Evolutionary conservation across 2,888 invertebrate species (phyloP).

Genomic region (Suillia variegata): DNA sequence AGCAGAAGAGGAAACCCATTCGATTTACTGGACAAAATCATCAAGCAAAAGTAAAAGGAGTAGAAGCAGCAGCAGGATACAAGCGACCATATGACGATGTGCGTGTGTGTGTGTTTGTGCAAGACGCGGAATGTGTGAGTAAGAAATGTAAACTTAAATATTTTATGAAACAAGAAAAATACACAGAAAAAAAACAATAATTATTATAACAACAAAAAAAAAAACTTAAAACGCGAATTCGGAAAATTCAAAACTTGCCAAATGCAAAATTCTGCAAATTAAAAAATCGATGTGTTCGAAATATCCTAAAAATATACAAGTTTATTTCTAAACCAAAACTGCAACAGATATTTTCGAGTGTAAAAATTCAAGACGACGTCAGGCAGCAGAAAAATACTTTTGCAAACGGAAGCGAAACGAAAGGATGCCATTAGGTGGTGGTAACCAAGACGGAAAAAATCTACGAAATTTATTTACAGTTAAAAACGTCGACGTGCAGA

Average conservation of each 20-base stretch:
- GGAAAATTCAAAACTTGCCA: no score
- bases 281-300: no score
- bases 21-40: neutral
- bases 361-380: slow-evolving; percentile 15
- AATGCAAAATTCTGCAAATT: no score
- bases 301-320: slow-evolving; percentile 7
- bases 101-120: no score
- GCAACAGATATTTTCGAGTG: no score
- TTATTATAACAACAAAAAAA: no score
- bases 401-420: neutral
- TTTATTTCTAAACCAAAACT: neutral
- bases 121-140: no score
- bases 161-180: slow-evolving; percentile 46
- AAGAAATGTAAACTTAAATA: slow-evolving; percentile 51
- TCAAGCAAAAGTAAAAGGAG: neutral
- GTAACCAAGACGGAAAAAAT: slow-evolving; percentile 32
- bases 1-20: no score
- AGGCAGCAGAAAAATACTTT: no score
- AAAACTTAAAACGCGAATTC: no score
- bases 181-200: slow-evolving; percentile 27
- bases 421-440: slow-evolving; percentile 13
- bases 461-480: slow-evolving; percentile 53
- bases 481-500: slow-evolving; percentile 42
- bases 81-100: neutral
- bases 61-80: neutral